Evolutionary conservation across 2,888 invertebrate species (phyloP), one percentile per base, ranked within the genome.

Genomic region (Rugalucina vietnamica): DNA sequence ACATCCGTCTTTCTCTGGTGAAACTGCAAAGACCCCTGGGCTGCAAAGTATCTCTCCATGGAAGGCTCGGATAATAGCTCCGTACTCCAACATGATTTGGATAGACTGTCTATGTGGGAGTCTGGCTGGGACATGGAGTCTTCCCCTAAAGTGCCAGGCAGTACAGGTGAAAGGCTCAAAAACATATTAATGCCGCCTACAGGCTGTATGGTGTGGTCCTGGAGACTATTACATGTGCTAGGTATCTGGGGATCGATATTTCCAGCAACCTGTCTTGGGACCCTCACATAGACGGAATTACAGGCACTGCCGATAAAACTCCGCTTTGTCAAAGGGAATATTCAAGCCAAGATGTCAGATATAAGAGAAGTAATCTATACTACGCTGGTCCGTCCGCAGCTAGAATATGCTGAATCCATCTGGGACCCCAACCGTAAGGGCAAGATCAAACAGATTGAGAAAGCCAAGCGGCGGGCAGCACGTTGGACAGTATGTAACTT

Each of bases 351-450:
- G 29, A 39, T n/a, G 57, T 18, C 36, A 24, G 27, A 71, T 50
- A 39, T 72, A 10, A 54, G 39, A 57, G 54, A 49, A 12, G 21
- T n/a, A 8, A 29, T 57, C 5, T 78, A 78, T 24, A 72, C 50
- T 32, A 27, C 57, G 24, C 37, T 78, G 0, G 78, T 78, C 1
- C 34, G 78, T 37, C 57, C 57, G 18, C 78, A 78, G 39, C 71
- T 78, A 29, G 72, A 78, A 39, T 71, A 78, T 37, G 71, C 57
- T n/a, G n/a, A 37, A 5, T 18, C 57, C 12, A 27, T 71, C 24
- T 78, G 72, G 78, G 32, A 29, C 39, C 78, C 78, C 0, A 29
- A 57, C 32, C 71, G 72, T 14, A n/a, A 71, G 29, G 12, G 24
- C 27, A 34, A 57, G 24, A 72, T 39, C 37, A 10, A 50, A 1